phyloP scores from a whole-genome alignment of 2,797 vertebrate genomes.

The Typhlichthys subterraneus region DNA sequence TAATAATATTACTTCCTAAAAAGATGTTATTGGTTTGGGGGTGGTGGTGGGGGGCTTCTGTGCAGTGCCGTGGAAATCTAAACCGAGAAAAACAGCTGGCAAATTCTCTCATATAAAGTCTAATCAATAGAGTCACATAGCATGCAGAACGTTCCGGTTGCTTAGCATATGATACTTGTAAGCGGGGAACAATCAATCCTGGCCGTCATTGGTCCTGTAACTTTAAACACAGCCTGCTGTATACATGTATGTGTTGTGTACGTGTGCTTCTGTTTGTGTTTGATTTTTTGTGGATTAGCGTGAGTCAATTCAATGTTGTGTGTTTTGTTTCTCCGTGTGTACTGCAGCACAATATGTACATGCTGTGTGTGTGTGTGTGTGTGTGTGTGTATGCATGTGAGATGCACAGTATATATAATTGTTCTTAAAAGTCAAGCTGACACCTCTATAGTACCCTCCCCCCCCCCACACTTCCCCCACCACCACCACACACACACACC shows the following conservation, averaged over 20 bases:
- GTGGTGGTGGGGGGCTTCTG: background rate
- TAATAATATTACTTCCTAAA: constrained; percentile 58
- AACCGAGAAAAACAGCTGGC: constrained; percentile 50
- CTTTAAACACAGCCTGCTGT: constrained; percentile 5
- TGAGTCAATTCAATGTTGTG: constrained; percentile 15
- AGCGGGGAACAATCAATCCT: constrained; percentile 19
- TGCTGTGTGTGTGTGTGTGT: constrained; percentile 10
- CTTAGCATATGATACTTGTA: constrained; percentile 40
- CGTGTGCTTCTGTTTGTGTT: constrained; percentile 1
- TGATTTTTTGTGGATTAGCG: constrained; percentile 25
- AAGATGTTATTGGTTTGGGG: constrained; percentile 29
- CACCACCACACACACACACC: constrained; percentile 39
- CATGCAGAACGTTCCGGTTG: constrained; percentile 45
- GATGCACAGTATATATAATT: constrained; percentile 52
- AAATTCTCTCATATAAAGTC: constrained; percentile 36
- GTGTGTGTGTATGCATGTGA: no score
- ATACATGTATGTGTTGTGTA: constrained; percentile 26
- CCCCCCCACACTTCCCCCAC: constrained; percentile 20
- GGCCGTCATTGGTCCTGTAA: constrained; percentile 25
- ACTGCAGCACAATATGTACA: constrained; percentile 16
- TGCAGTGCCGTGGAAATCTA: constrained; percentile 24
- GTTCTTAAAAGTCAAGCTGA: constrained; percentile 63
- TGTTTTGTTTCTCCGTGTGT: constrained; percentile 20
- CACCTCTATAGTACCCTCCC: constrained; percentile 48
- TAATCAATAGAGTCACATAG: constrained; percentile 41